Evolutionary conservation across 2,113 vertebrate genomes (phyloP).

Genomic region (Thunnus maccoyii): DNA sequence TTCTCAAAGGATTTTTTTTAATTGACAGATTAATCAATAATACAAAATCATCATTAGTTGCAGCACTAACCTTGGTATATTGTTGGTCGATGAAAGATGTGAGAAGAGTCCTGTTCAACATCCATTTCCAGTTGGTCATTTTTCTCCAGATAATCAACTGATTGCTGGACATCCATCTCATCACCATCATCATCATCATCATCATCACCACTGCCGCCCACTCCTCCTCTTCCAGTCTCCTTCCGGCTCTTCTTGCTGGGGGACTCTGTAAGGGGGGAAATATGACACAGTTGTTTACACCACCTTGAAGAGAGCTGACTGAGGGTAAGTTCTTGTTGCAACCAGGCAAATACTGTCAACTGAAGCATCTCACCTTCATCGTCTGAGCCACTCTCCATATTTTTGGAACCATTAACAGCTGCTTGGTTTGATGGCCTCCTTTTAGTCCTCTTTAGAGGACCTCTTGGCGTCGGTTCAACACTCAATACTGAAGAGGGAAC

Average conservation of each 20-base stretch:
- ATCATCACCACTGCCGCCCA: neutral
- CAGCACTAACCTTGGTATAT: conserved; percentile 10
- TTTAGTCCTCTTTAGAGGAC: conserved; percentile 63
- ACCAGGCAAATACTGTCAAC: neutral
- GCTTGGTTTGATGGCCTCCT: neutral
- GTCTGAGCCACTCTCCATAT: conserved; percentile 37
- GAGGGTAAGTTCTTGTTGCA: neutral
- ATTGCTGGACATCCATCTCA: conserved; percentile 66
- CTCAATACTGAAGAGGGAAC: conserved; percentile 3
- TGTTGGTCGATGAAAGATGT: neutral
- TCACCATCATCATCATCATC: neutral
- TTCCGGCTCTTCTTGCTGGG: conserved; percentile 55
- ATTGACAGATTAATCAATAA: neutral
- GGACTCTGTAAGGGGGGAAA: conserved; percentile 46
- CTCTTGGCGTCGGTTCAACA: conserved; percentile 55
- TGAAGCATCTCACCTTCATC: conserved; percentile 52
- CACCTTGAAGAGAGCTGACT: neutral
- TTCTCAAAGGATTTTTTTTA: too few relatives aligned
- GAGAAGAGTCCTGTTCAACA: neutral
- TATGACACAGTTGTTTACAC: neutral
- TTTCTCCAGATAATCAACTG: conserved; percentile 17
- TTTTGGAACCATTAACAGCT: conserved; percentile 49
- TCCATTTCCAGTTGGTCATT: conserved; percentile 50
- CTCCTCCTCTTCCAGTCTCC: neutral
- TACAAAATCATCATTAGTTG: neutral